Base-by-base conservation (phyloP, 2,113 vertebrate genomes). In the Onychostruthus taczanowskii region DNA sequence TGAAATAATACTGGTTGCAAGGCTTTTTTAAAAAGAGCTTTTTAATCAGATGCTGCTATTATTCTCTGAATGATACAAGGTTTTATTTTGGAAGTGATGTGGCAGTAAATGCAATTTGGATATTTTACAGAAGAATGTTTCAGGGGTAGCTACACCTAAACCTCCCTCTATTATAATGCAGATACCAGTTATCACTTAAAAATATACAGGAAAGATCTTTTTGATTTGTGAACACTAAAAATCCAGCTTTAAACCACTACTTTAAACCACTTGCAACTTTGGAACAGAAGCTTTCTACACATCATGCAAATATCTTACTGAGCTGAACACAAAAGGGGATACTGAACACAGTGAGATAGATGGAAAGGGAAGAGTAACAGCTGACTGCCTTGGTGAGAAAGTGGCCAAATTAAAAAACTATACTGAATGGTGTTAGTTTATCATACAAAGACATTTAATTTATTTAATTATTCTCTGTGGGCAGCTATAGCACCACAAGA, bases 391-490 rank as follows among this genome's bases (percentile, higher is more conserved):
- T 76, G 28, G 52, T 30, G 73, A 50, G 31, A 76, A 67, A 79
- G n/a, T 43, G 81, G 47, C 20, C 46, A 33, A 94, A 93, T 52
- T 69, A 70, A 96, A 91, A 70, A 96, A 91, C 62, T 87, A 58
- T 69, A 73, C 69, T 66, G 68, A 93, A 83, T 46, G 33, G 70
- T 9, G 14, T 59, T 77, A 76, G 39, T 94, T 94, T 93, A 87
- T 89, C 50, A 94, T 63, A 90, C 73, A 93, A 94, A 84, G 74
- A 59, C 49, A 89, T 81, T 93, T 87, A 92, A 94, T 91, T 93
- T 81, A 89, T 90, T 96, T 94, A 35, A 72, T 94, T 95, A 90
- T 73, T 90, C 73, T 89, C 85, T 56, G 23, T 44, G 41, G 89
- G 49, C 61, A 92, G 81, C 75, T 96, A 79, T 84, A 95, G 56